These are phyloP conservation scores for Drosophila simulans DNA, from an alignment of 1,140 invertebrate species.

Conservation along the genomic window DNA sequence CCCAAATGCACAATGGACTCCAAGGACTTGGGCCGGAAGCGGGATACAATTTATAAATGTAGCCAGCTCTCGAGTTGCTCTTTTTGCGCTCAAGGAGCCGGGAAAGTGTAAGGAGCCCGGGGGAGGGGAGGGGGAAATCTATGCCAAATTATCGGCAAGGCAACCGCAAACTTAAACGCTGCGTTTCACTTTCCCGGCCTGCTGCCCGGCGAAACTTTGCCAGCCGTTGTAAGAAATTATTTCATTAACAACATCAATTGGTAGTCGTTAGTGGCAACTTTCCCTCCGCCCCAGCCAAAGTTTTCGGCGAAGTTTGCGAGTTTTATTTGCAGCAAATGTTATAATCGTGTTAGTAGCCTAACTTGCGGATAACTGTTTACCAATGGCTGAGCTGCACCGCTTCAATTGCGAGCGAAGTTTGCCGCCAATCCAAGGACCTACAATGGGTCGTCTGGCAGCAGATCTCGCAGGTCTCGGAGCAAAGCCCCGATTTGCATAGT, in stretches of 20 bases:
- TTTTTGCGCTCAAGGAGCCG: constrained; percentile 25
- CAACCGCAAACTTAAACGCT: constrained; percentile 65
- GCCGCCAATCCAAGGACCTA: constrained; percentile 33
- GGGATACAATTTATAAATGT: constrained; percentile 61
- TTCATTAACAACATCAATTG: constrained; percentile 81
- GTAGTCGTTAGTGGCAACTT: constrained; percentile 61
- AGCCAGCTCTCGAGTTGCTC: constrained; percentile 38
- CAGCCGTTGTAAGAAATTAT: constrained; percentile 67
- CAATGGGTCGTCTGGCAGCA: constrained; percentile 1
- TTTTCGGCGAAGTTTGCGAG: constrained; percentile 49
- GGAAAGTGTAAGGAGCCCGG: too few species aligned
- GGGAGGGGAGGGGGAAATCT: constrained; percentile 46
- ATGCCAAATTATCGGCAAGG: constrained; percentile 70
- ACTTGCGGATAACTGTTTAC: constrained; percentile 74
- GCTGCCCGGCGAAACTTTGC: constrained; percentile 38
- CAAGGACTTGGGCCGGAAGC: constrained; percentile 16
- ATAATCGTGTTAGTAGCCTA: constrained; percentile 76
- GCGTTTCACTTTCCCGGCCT: constrained; percentile 70
- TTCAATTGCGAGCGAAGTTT: constrained; percentile 36
- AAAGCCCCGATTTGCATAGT: constrained; percentile 65
- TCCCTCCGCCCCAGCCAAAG: constrained; percentile 34
- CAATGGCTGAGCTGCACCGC: constrained; percentile 56
- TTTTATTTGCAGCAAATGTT: constrained; percentile 71
- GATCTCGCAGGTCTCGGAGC: constrained; percentile 15
- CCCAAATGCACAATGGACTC: constrained; percentile 69